Percentiles rank a stretch among this genome's conserved stretches.
phyloP scores from a whole-genome alignment of 2,113 vertebrate genomes.

The Microtus pennsylvanicus region DNA sequence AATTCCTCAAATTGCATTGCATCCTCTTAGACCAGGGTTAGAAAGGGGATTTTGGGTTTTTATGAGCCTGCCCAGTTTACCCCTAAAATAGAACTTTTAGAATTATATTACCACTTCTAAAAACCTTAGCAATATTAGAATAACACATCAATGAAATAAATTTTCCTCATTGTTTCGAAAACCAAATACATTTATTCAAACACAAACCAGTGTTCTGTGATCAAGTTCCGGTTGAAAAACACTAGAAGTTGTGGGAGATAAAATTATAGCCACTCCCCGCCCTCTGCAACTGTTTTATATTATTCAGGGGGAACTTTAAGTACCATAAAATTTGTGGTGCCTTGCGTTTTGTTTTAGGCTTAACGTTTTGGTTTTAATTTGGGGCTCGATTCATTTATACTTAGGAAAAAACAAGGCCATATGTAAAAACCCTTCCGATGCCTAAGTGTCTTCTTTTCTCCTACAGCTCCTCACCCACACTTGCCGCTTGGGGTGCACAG shows the following conservation, averaged over 20 bases:
- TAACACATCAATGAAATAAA: constrained; percentile 80
- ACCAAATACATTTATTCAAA: constrained; percentile 76
- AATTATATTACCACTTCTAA: constrained; percentile 65
- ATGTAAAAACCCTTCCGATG: constrained; percentile 79
- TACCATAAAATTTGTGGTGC: constrained; percentile 49
- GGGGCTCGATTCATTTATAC: constrained; percentile 73
- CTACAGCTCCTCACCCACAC: constrained; percentile 80
- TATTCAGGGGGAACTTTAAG: constrained; percentile 50
- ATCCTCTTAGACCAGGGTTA: constrained; percentile 84
- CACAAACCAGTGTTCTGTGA: constrained; percentile 76
- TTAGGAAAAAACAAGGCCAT: constrained; percentile 82
- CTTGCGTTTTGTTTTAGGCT: constrained; percentile 43
- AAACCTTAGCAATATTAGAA: constrained; percentile 80
- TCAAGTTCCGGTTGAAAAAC: constrained; percentile 72
- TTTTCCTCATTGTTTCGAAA: constrained; percentile 79
- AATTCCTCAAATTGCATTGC: constrained; percentile 80
- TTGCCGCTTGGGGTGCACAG: constrained; percentile 79
- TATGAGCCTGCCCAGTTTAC: constrained; percentile 42
- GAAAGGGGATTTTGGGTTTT: constrained; percentile 83
- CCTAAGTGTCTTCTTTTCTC: constrained; percentile 82
- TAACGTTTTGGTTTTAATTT: constrained; percentile 48
- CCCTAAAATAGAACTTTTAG: constrained; percentile 61
- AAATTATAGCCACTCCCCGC: constrained; percentile 48
- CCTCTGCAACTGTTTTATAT: constrained; percentile 62
- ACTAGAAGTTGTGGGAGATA: constrained; percentile 70